Conservation (phyloP, 2,888 invertebrate genomes). For the Pasiphila rectangulata region DNA sequence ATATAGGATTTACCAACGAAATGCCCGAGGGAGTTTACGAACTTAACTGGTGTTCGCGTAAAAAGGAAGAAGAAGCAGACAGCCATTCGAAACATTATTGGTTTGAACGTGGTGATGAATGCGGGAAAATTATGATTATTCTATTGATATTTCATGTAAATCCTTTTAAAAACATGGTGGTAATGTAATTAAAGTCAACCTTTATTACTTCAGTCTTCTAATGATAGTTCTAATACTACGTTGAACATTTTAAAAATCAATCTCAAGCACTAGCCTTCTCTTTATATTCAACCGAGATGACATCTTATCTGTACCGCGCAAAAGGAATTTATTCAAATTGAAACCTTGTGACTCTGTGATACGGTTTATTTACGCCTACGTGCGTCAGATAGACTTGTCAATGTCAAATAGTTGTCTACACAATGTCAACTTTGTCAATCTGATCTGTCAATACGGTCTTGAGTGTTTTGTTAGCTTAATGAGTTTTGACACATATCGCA, state of each 20-base stretch:
- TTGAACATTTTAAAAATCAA: constrained; percentile 11
- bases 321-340: constrained; percentile 18
- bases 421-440: constrained; percentile 19
- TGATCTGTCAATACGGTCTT: constrained; percentile 11
- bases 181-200: too few relatives aligned
- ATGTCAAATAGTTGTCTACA: constrained; percentile 22
- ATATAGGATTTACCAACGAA: too few relatives aligned
- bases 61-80: too few relatives aligned
- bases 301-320: constrained; percentile 24
- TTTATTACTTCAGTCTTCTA: too few relatives aligned
- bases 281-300: constrained; percentile 28
- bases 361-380: constrained; percentile 17
- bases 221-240: neutral
- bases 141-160: too few relatives aligned
- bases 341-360: constrained; percentile 7
- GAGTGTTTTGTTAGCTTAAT: constrained; percentile 13
- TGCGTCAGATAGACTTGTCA: constrained; percentile 26
- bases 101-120: too few relatives aligned
- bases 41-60: too few relatives aligned
- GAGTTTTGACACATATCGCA: constrained; percentile 4
- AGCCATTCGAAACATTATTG: too few relatives aligned
- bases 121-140: too few relatives aligned
- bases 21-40: too few relatives aligned
- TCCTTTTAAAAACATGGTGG: too few relatives aligned
- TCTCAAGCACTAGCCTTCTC: constrained; percentile 21